A percentile compares a stretch with the other conserved stretches of the same genome.
Evolutionary conservation across 2,888 invertebrate genomes (phyloP).

Genomic region (Pseudococcus viburni): DNA sequence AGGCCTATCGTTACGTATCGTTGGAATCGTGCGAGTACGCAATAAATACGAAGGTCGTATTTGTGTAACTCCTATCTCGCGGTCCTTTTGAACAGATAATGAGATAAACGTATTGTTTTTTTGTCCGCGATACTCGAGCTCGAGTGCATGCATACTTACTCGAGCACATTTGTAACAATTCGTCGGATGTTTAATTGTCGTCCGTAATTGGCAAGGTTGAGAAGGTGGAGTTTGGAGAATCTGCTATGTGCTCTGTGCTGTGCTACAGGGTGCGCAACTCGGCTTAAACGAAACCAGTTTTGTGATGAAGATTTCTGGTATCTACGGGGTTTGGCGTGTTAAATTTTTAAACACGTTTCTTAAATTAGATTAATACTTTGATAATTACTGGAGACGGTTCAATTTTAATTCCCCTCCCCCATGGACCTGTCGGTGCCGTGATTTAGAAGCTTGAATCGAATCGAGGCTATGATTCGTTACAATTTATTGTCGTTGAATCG

Average conservation of each 20-base stretch:
- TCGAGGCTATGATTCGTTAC: constrained; percentile 1
- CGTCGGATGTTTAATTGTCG: neutral
- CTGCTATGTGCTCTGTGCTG: neutral
- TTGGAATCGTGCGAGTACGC: neutral
- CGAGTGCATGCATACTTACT: neutral
- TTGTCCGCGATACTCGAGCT: neutral
- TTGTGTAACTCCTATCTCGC: neutral
- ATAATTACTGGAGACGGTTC: neutral
- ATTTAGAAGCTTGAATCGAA: neutral
- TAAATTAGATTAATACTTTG: neutral
- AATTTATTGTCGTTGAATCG: constrained; percentile 20
- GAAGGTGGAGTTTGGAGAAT: neutral
- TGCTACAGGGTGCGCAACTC: neutral
- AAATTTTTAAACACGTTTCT: neutral
- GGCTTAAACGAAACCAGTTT: neutral
- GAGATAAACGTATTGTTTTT: neutral
- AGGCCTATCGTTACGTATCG: neutral
- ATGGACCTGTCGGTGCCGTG: neutral
- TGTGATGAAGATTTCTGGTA: neutral
- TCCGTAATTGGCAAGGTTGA: neutral
- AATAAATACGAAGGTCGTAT: constrained; percentile 14
- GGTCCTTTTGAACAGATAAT: neutral
- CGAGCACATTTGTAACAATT: neutral
- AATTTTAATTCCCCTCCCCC: neutral
- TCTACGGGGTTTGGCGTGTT: neutral